Conservation (phyloP, 2,888 invertebrate species). For the Drosophila phalerata region DNA sequence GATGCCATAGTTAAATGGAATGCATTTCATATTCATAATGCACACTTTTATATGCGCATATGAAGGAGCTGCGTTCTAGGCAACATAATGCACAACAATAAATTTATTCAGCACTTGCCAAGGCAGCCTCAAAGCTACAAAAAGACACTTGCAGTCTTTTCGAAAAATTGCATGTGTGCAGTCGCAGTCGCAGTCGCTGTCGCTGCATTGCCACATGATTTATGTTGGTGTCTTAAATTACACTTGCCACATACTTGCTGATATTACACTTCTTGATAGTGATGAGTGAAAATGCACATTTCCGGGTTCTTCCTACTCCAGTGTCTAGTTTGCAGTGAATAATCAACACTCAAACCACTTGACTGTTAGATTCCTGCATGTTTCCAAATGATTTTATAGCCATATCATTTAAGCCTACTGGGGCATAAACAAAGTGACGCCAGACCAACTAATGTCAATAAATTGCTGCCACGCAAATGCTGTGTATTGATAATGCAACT, state of each 20-base stretch:
- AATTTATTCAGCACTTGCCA: conserved; percentile 78
- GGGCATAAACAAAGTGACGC: conserved; percentile 37
- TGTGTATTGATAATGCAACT: conserved; percentile 66
- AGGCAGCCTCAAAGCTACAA: conserved; percentile 29
- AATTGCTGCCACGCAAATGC: conserved; percentile 45
- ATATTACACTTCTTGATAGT: conserved; percentile 66
- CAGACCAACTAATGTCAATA: conserved; percentile 60
- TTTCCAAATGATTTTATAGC: conserved; percentile 25
- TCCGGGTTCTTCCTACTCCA: conserved; percentile 4
- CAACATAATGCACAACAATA: conserved; percentile 80
- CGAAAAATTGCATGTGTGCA: conserved; percentile 37
- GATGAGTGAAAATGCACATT: conserved; percentile 29
- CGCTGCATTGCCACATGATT: conserved; percentile 58
- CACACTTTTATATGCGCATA: conserved; percentile 47
- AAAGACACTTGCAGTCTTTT: conserved; percentile 54
- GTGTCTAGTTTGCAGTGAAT: conserved; percentile 1
- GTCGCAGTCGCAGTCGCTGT: conserved; percentile 2
- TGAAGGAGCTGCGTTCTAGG: conserved; percentile 42
- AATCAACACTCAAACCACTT: conserved; percentile 3
- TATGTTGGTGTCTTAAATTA: conserved; percentile 71
- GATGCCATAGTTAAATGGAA: conserved; percentile 59
- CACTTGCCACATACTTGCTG: conserved; percentile 67
- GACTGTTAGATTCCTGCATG: conserved; percentile 26
- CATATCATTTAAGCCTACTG: conserved; percentile 38
- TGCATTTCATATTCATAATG: conserved; percentile 79